phyloP scores from a whole-genome alignment of 2,888 invertebrate genomes.

The Torymus aiolomorphi region DNA sequence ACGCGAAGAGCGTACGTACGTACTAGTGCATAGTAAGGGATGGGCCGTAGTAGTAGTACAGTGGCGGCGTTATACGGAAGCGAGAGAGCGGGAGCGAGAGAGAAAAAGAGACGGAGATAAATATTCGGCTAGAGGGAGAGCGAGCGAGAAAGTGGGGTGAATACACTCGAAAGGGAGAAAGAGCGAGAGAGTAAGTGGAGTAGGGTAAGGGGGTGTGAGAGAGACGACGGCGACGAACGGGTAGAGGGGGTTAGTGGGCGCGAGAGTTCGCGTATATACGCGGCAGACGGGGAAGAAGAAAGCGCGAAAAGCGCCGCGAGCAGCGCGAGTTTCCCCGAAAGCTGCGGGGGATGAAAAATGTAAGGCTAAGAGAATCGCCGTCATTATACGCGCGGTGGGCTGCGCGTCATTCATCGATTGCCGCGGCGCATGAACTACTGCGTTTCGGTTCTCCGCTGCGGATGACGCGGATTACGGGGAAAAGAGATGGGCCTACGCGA shows the following conservation, averaged over 20 bases:
- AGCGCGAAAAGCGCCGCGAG: conserved; percentile 47
- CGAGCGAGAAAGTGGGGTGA: conserved; percentile 34
- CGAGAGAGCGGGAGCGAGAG: conserved; percentile 10
- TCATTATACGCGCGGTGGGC: too few species aligned
- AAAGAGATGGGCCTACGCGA: too few species aligned
- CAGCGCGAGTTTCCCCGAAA: conserved; percentile 12
- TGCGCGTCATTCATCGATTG: neutral
- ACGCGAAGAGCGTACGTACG: too few species aligned
- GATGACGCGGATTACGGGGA: conserved; percentile 5
- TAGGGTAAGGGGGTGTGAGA: conserved; percentile 33
- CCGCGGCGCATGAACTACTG: neutral
- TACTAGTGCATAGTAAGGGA: too few species aligned
- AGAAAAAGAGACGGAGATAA: conserved; percentile 51
- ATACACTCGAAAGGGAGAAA: conserved; percentile 34
- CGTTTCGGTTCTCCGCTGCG: neutral
- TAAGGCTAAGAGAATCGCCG: neutral
- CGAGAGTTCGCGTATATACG: neutral
- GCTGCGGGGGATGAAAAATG: conserved; percentile 21
- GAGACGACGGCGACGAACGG: neutral
- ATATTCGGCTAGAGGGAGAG: conserved; percentile 54
- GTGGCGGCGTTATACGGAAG: neutral
- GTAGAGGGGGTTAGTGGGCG: conserved; percentile 38
- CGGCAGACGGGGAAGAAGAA: conserved; percentile 17
- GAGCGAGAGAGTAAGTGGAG: conserved; percentile 44
- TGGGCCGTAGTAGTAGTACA: too few species aligned